Evolutionary conservation across 2,113 vertebrate genomes (phyloP), one percentile per base, ranked within the genome.

Genomic region (Argyrosomus japonicus): DNA sequence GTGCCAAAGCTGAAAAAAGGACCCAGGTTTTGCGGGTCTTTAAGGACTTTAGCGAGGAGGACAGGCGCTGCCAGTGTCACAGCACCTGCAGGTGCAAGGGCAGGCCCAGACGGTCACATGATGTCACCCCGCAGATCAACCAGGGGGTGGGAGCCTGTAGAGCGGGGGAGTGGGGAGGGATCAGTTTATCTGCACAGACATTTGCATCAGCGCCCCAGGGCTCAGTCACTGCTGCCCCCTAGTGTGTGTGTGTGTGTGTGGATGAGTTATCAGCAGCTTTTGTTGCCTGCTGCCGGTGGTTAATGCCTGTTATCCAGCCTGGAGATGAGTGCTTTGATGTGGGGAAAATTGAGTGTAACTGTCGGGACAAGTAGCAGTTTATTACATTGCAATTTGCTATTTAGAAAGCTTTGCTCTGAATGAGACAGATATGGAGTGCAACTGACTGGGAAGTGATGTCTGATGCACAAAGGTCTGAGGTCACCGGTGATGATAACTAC

Each of bases 181-280:
- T 68, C 4, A 25, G n/a, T 70, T 79, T 75, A 77, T 79, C 81
- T 82, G 69, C 78, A 75, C 48, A 63, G 27, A 67, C 45, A 68
- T 51, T 81, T 82, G 27, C 71, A 80, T 69, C 72, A 27, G 51
- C 9, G 53, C 89, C 78, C 62, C 83, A 84, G 90, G 79, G 73
- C 79, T 88, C 91, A 92, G 89, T 87, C 68, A 93, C 87, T 93
- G 92, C 92, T 92, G 92, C 93, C 93, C 91, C 88, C 92, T 93
- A 83, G 67, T 69, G 48, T 69, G 67, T 64, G 50, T 60, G 67
- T 69, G 48, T 69, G 67, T 64, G 45, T 56, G 68, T 53, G 70
- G 13, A 29, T 43, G 57, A 76, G 68, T 62, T 40, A 58, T 84
- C 76, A 84, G 84, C 83, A 32, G 61, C 60, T 60, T 40, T 60